These are phyloP conservation scores for Drosophila asahinai DNA, from an alignment of 1,140 invertebrate genomes.

Conservation along the genomic window DNA sequence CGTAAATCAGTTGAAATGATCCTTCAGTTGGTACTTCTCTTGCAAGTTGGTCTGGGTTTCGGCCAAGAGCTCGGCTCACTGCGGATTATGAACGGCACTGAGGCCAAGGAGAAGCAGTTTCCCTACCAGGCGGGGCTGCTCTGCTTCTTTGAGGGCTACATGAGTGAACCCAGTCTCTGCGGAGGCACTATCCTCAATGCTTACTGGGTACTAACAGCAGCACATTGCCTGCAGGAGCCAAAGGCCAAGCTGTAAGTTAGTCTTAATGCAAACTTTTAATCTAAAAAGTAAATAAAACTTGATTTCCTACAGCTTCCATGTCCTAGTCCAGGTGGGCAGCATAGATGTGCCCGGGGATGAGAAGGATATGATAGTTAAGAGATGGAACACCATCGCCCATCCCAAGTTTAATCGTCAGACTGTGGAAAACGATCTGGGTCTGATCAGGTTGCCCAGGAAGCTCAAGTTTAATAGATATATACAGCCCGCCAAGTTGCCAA, in stretches of 20 bases:
- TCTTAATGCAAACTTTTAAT: not conserved
- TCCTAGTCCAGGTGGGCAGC: constrained; percentile 33
- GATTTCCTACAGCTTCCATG: constrained; percentile 13
- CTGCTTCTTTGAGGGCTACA: constrained; percentile 9
- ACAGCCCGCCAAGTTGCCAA: constrained; percentile 38
- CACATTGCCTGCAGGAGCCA: constrained; percentile 53
- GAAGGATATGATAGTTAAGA: constrained; percentile 4
- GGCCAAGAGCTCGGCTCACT: constrained; percentile 35
- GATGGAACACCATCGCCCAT: constrained; percentile 35
- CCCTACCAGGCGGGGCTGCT: constrained; percentile 52
- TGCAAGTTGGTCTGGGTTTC: constrained; percentile 1
- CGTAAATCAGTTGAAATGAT: constrained; percentile 27
- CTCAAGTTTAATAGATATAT: constrained; percentile 22
- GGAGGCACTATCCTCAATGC: constrained; percentile 52
- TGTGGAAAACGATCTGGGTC: constrained; percentile 43
- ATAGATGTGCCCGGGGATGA: not conserved
- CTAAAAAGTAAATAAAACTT: not conserved
- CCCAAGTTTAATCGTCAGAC: constrained; percentile 19
- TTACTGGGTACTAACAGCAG: constrained; percentile 61
- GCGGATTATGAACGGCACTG: constrained; percentile 54
- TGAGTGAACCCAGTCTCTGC: constrained; percentile 23
- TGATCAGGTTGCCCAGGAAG: constrained; percentile 36
- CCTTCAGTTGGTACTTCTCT: constrained; percentile 21
- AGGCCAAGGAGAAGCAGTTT: constrained; percentile 33
- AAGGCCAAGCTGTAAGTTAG: constrained; percentile 33